Evolutionary conservation across 2,888 invertebrate species (phyloP).

Genomic region (Macrosiphum euphorbiae): DNA sequence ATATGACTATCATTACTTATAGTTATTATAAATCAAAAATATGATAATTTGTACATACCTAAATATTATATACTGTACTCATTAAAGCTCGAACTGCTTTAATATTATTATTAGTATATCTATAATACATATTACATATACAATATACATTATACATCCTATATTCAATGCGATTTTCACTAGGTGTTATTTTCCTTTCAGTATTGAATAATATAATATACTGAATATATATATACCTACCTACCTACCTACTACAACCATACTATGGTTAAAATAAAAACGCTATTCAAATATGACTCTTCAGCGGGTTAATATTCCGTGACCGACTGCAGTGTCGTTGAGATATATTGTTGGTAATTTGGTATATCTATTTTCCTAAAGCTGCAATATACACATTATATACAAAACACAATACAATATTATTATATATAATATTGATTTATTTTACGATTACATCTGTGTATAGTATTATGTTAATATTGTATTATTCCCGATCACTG

Average conservation of each 20-base stretch:
- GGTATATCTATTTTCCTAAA: neutral
- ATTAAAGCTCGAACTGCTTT: neutral
- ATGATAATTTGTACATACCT: neutral
- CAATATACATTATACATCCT: neutral
- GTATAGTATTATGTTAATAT: neutral
- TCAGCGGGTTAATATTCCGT: neutral
- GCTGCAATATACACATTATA: neutral
- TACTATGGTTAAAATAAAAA: neutral
- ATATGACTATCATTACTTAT: no score
- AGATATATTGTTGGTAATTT: neutral
- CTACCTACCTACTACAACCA: neutral
- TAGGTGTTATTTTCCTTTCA: neutral
- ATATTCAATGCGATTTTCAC: neutral
- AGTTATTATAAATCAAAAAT: no score
- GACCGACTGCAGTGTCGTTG: neutral
- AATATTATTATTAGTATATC: neutral
- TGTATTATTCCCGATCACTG: no score
- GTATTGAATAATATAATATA: neutral
- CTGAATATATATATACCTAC: neutral
- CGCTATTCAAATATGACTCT: neutral
- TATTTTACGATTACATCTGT: neutral
- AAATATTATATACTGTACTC: neutral
- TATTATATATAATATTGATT: neutral
- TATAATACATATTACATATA: no score
- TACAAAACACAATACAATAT: neutral